Evolutionary conservation across 2,797 vertebrate species (phyloP), one percentile per base, ranked within the genome.

Genomic region (Lindbergichthys nudifrons): DNA sequence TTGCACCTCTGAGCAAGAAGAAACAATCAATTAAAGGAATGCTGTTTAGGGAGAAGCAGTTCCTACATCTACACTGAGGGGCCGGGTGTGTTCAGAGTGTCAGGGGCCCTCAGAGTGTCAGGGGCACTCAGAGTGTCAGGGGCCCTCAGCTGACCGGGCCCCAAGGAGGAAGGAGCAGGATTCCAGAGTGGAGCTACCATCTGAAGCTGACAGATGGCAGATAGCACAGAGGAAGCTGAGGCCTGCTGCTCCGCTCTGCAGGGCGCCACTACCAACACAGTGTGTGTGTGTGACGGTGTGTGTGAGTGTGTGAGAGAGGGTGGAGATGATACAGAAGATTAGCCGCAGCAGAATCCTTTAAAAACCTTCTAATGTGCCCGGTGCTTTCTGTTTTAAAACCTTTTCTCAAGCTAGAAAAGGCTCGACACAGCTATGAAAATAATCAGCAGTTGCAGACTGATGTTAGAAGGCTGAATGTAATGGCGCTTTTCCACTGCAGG

Each of bases 121-220:
- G 62, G 58, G 50, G 19, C 59, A 36, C 18, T 65, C 66, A 61
- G 62, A 21, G 30, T 60, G 19, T 23, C 39, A 16, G 36, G 48
- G 32, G 32, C 32, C 32, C 60, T 50, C 8, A 30, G 11, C n/a
- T 48, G 30, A 68, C 39, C 48, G 5, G 4, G 50, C 48, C 73
- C 54, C 16, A 53, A 57, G 67, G 72, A 84, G 73, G 48, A 82
- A 80, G 79, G 83, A 63, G 47, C 79, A 75, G 67, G 65, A 81
- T 70, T 87, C 75, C 10, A 56, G 75, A 72, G 80, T 68, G 79
- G 76, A 73, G 73, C 79, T 73, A 78, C 75, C 85, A 80, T 83
- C 77, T 78, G 80, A 86, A 80, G 73, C 65, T 82, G 83, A 80
- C 90, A 92, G 88, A 91, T 92, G 89, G 91, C 80, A 59, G 14